Percentiles rank a stretch among this genome's conserved stretches.
Evolutionary conservation across 2,797 vertebrate genomes (phyloP).

Genomic region (Premnoplex brunnescens): DNA sequence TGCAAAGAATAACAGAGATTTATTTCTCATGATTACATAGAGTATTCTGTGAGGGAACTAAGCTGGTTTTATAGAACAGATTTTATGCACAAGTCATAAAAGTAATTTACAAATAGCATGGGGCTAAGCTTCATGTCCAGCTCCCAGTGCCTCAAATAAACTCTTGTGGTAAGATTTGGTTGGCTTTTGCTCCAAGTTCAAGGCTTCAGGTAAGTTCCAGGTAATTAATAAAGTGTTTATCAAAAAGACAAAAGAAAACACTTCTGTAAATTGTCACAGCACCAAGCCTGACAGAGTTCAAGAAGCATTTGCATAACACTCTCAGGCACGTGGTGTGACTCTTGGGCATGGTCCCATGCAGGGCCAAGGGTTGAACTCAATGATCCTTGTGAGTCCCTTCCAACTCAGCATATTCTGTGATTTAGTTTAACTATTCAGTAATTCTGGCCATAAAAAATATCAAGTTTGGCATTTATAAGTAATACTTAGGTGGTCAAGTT

Average conservation of each 20-base stretch:
- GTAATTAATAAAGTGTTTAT: neutral
- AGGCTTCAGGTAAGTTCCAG: neutral
- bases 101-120: neutral
- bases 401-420: neutral
- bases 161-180: neutral
- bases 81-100: neutral
- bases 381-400: neutral
- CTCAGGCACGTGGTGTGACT: neutral
- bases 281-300: neutral
- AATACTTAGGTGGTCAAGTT: neutral
- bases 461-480: neutral
- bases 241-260: neutral
- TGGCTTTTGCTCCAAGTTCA: neutral
- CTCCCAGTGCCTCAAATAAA: neutral
- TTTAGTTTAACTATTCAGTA: neutral
- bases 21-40: neutral
- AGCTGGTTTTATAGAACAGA: neutral
- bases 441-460: neutral
- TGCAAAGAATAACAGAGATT: neutral
- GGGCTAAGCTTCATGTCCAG: neutral
- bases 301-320: neutral
- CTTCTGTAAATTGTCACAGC: neutral
- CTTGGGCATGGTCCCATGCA: neutral
- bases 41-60: neutral
- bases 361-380: neutral